These are phyloP conservation scores for Myotis myotis DNA, from an alignment of 2,797 vertebrate genomes.

Conservation along the genomic window DNA sequence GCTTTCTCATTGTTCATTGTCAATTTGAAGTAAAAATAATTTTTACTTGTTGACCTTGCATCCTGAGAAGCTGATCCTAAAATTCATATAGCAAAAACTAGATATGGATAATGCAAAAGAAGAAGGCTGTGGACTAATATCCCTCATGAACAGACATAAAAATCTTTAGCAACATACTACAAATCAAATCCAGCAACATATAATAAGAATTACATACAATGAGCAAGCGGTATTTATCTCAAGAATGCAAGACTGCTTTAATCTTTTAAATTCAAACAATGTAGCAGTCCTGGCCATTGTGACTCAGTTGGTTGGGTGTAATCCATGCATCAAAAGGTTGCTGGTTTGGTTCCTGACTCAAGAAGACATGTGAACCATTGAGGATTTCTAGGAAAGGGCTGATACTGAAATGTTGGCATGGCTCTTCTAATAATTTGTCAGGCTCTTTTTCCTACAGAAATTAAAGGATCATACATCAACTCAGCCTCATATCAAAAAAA, in stretches of 20 bases:
- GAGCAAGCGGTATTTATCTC: no score
- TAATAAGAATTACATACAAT: no score
- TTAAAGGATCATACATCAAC: background rate
- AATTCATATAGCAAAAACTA: background rate
- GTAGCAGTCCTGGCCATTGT: background rate
- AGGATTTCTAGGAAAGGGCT: background rate
- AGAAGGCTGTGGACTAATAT: no score
- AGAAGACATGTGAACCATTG: background rate
- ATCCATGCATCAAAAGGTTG: background rate
- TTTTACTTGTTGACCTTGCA: background rate
- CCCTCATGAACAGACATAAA: background rate
- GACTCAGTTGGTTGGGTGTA: background rate
- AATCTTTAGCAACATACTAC: background rate
- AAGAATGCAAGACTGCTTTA: no score
- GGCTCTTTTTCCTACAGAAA: background rate
- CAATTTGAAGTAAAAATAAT: slow-evolving; percentile 3
- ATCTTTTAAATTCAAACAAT: no score
- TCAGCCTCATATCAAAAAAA: background rate
- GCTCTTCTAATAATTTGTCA: background rate
- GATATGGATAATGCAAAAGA: background rate
- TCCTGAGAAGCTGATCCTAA: background rate
- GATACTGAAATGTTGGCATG: background rate
- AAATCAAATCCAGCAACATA: no score
- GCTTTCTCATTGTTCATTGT: background rate
- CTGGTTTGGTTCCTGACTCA: background rate